Conservation (phyloP, 2,113 vertebrate species). For the Pterocles burchelli region DNA sequence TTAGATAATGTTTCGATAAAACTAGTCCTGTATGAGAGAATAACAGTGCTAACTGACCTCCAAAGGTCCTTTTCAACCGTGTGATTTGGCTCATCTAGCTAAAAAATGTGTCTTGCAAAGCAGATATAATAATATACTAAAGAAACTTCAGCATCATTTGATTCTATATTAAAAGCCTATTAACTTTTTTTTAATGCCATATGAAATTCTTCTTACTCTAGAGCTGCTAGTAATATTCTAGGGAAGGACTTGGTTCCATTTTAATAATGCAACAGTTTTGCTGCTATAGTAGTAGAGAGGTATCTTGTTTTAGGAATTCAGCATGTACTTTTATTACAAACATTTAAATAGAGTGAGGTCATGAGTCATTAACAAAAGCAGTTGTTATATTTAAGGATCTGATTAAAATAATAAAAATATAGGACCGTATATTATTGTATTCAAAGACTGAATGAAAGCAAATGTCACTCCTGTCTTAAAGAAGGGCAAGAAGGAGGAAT, state of each 20-base stretch:
- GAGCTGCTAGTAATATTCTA: not conserved
- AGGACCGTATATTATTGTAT: not conserved
- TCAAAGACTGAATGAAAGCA: not conserved
- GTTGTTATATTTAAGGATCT: constrained; percentile 13
- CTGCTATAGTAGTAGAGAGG: not conserved
- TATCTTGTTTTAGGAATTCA: not conserved
- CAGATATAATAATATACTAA: not conserved
- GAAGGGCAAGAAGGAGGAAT: not conserved
- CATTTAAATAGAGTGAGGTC: not conserved
- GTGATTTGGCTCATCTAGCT: not conserved
- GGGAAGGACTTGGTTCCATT: not conserved
- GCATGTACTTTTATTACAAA: not conserved
- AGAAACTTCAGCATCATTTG: not conserved
- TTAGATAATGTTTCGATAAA: not conserved
- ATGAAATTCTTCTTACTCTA: not conserved
- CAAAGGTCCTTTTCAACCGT: not conserved
- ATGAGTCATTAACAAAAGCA: not conserved
- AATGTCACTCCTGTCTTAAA: not conserved
- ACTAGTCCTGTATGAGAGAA: not conserved
- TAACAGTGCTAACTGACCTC: not conserved
- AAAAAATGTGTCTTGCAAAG: not conserved
- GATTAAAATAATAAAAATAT: not conserved
- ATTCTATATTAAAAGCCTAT: not conserved
- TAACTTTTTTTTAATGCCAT: not conserved
- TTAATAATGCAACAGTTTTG: not conserved